Percentiles rank a stretch among this genome's conserved stretches.
These are phyloP conservation scores for Pristiophorus japonicus DNA, from an alignment of 2,113 vertebrate species.

Conservation along the genomic window DNA sequence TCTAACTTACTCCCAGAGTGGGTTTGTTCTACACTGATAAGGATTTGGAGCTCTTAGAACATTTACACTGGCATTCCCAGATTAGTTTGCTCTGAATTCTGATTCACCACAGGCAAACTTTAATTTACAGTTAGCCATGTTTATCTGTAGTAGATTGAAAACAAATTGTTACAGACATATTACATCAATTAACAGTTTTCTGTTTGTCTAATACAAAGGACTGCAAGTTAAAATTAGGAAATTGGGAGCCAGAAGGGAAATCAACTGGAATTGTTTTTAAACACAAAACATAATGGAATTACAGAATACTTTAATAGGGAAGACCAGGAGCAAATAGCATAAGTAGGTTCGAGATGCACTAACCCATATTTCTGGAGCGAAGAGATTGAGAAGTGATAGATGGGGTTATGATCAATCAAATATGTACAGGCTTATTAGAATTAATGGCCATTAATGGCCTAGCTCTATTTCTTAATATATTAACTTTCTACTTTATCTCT, in stretches of 20 bases:
- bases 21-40: no score
- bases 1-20: no score
- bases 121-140: no score
- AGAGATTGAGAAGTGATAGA: background rate
- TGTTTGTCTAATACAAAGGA: background rate
- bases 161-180: background rate
- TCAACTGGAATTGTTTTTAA: background rate
- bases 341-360: background rate
- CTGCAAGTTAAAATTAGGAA: background rate
- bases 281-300: background rate
- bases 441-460: background rate
- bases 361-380: background rate
- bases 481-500: conserved; percentile 38
- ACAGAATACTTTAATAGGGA: background rate
- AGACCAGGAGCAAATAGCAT: background rate
- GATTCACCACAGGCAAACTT: no score
- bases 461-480: background rate
- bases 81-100: no score
- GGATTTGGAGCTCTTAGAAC: background rate
- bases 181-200: background rate
- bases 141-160: background rate
- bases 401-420: background rate
- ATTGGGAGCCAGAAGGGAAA: background rate
- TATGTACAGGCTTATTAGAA: background rate
- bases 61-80: no score